Evolutionary conservation across 2,888 invertebrate genomes (phyloP), one percentile per base, ranked within the genome.

Genomic region (Drosophila affinis): DNA sequence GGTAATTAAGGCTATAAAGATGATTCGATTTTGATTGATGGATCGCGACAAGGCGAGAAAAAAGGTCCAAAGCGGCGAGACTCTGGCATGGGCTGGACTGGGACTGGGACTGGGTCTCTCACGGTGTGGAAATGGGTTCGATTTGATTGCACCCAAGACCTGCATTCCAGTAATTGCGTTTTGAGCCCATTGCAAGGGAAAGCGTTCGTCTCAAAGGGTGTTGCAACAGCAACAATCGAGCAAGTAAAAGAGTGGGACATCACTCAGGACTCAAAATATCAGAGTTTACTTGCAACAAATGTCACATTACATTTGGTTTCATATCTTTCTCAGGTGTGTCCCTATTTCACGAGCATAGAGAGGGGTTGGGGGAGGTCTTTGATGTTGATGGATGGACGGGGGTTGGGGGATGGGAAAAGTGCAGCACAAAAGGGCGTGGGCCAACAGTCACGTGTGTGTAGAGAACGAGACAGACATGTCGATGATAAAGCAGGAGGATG

Each of bases 1-100:
- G 59, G 78, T 83, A 82, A 82, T 81, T 82, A 86, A 80, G 86
- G 86, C 83, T 86, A 72, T 79, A 86, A 81, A 79, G 51, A 65
- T 72, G 81, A 75, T 86, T 86, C 79, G 86, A 80, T 79, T 86
- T 83, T 86, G 82, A 82, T 72, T 72, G 72, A 72, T 72, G 70
- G 39, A 21, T 39, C 47, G 45, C 29, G 9, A 49, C 69, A 49
- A 44, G 39, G 55, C 47, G 55, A 57, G 21, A 32, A 51, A 44
- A 54, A 51, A 51, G 51, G 54, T 45, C 29, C 32, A 24, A 21
- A 21, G 21, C 21, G 21, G 21, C 21, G 21, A 21, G 21, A 0
- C 21, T 21, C 21, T 21, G 21, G 21, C 3, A 3, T 21, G 21
- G 21, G 21, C 3, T 3, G 21, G 21, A 3, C 1, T 21, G 17